Percentiles rank a stretch among this genome's conserved stretches.
These are phyloP conservation scores for Scalopus aquaticus DNA, from an alignment of 2,113 vertebrate species.

Conservation along the genomic window DNA sequence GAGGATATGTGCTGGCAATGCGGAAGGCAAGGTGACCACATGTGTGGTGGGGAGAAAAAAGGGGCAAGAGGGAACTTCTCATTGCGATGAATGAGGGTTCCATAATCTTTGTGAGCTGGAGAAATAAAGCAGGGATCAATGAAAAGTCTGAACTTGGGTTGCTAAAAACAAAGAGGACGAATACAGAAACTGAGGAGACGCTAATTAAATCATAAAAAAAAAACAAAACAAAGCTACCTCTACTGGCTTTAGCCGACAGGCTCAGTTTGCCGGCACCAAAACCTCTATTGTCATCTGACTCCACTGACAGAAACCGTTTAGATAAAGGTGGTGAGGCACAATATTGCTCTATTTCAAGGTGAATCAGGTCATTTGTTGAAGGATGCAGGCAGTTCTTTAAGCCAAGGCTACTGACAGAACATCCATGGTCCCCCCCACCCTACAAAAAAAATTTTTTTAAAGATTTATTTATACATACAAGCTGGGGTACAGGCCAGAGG, in stretches of 20 bases:
- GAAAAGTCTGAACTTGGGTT: not conserved
- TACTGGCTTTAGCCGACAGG: not conserved
- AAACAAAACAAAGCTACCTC: not conserved
- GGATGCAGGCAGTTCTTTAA: not conserved
- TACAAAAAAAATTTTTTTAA: too few species aligned
- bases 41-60: not conserved
- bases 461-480: too few species aligned
- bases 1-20: fast-evolving
- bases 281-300: not conserved
- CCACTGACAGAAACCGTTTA: not conserved
- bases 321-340: not conserved
- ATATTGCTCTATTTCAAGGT: not conserved
- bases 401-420: not conserved
- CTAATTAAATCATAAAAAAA: not conserved
- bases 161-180: constrained; percentile 7
- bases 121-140: not conserved
- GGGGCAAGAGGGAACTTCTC: not conserved
- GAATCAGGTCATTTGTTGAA: not conserved
- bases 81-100: not conserved
- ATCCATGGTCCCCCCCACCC: not conserved
- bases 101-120: not conserved
- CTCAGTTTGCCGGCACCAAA: not conserved
- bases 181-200: not conserved
- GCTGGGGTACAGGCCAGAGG: too few species aligned
- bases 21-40: not conserved